phyloP scores from a whole-genome alignment of 2,888 invertebrate genomes.

The Drosophila melanosoma region DNA sequence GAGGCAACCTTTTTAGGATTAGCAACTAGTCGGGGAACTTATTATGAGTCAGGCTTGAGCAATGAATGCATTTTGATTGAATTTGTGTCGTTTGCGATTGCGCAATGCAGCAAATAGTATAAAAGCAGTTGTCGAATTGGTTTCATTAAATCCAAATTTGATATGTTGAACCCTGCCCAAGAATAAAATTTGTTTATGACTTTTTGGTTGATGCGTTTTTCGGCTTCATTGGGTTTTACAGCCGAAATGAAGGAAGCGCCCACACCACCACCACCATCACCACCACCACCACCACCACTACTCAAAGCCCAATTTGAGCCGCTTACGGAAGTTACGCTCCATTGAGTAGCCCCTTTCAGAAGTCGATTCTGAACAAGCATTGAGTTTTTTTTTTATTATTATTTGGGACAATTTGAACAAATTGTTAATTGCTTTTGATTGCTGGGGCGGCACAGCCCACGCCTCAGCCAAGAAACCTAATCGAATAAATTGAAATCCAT shows the following conservation, averaged over 20 bases:
- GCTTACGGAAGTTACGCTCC: constrained; percentile 70
- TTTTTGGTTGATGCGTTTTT: constrained; percentile 72
- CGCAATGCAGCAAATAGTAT: constrained; percentile 37
- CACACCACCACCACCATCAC: constrained; percentile 37
- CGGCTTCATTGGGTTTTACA: constrained; percentile 74
- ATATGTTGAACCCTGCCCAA: constrained; percentile 46
- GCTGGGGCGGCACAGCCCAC: constrained; percentile 60
- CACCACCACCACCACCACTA: constrained; percentile 22
- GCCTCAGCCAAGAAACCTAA: constrained; percentile 24
- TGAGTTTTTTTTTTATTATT: constrained; percentile 14
- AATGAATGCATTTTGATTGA: constrained; percentile 15
- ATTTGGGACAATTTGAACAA: constrained; percentile 58
- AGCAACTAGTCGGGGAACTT: constrained; percentile 21
- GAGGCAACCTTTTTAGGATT: constrained; percentile 60
- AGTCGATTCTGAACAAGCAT: constrained; percentile 24
- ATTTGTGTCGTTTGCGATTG: constrained; percentile 39
- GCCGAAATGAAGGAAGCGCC: constrained; percentile 58
- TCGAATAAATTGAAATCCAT: constrained; percentile 25
- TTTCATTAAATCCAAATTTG: constrained; percentile 45
- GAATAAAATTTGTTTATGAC: constrained; percentile 56
- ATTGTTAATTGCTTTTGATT: constrained; percentile 74
- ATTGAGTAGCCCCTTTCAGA: constrained; percentile 45
- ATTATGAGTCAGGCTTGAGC: constrained; percentile 29
- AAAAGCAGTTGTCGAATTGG: constrained; percentile 12
- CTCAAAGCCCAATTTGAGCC: constrained; percentile 61